phyloP scores from a whole-genome alignment of 1,140 invertebrate species.

The Araneus ventricosus region DNA sequence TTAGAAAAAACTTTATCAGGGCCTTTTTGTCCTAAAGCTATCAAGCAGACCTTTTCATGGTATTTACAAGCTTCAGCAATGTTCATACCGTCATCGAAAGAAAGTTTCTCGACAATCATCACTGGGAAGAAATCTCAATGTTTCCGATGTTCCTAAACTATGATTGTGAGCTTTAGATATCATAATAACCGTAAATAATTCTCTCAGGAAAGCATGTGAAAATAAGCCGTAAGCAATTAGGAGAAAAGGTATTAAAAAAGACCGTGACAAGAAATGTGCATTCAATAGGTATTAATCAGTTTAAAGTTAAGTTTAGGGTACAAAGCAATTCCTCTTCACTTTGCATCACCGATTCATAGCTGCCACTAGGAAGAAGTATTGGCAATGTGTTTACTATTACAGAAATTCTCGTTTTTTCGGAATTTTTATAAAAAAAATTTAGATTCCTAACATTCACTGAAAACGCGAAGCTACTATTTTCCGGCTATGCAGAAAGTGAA shows the following conservation, averaged over 20 bases:
- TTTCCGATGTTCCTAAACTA: neutral
- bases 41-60: neutral
- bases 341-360: too few relatives aligned
- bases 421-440: neutral
- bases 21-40: too few relatives aligned
- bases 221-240: too few relatives aligned
- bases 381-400: too few relatives aligned
- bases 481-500: neutral
- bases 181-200: neutral
- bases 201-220: too few relatives aligned
- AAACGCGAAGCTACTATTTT: neutral
- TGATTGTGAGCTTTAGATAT: slow-evolving; percentile 5
- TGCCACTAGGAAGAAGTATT: too few relatives aligned
- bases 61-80: too few relatives aligned
- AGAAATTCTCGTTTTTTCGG: neutral
- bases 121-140: neutral
- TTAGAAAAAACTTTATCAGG: too few relatives aligned
- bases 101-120: neutral
- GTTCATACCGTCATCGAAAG: slow-evolving; percentile 29
- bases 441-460: too few relatives aligned
- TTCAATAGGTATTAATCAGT: too few relatives aligned
- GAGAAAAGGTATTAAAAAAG: neutral
- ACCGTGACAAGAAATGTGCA: neutral
- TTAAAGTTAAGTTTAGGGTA: too few relatives aligned
- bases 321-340: too few relatives aligned